These are phyloP conservation scores for Pangasius macronema DNA, from an alignment of 2,797 vertebrate species.

Conservation along the genomic window DNA sequence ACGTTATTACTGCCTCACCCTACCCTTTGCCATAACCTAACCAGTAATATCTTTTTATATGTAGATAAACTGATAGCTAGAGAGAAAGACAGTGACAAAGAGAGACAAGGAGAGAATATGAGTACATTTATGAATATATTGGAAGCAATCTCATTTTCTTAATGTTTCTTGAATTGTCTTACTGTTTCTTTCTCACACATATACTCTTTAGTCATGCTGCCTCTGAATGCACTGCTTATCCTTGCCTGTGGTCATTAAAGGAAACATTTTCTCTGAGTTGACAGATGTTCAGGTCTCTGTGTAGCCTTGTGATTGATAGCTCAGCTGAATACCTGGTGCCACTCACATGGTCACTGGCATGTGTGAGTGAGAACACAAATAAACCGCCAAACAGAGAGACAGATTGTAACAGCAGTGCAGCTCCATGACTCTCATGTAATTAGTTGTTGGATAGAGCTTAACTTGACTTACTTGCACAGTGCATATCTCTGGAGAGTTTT, in stretches of 20 bases:
- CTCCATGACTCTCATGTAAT: constrained; percentile 53
- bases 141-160: not conserved
- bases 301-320: constrained; percentile 44
- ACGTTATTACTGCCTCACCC: not conserved
- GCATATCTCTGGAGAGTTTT: constrained; percentile 41
- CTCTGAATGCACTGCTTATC: not conserved
- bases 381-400: constrained; percentile 48
- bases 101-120: not conserved
- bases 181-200: not conserved
- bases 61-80: not conserved
- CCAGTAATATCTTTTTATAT: not conserved
- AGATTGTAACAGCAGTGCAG: constrained; percentile 44
- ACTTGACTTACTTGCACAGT: constrained; percentile 39
- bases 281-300: constrained; percentile 44
- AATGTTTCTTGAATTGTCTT: not conserved
- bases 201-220: not conserved
- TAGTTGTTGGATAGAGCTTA: constrained; percentile 46
- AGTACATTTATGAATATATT: not conserved
- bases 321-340: constrained; percentile 42
- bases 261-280: constrained; percentile 35
- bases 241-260: constrained; percentile 35
- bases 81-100: not conserved
- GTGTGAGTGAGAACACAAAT: constrained; percentile 44
- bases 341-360: constrained; percentile 42
- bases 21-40: not conserved